These are phyloP conservation scores for Himalopsyche tibetana DNA, from an alignment of 2,888 invertebrate species.

Conservation along the genomic window DNA sequence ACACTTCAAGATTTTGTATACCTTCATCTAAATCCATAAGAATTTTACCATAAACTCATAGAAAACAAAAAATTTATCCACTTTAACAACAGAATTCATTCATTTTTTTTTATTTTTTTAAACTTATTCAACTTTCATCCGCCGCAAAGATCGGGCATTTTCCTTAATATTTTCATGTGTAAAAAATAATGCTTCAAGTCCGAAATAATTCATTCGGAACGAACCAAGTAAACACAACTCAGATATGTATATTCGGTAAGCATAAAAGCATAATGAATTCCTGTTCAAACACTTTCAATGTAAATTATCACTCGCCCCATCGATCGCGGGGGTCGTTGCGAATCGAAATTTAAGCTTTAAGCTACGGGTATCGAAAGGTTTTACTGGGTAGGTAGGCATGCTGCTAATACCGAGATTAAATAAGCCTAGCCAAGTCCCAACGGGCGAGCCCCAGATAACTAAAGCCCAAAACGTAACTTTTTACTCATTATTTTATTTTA, in stretches of 20 bases:
- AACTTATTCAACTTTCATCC: not conserved
- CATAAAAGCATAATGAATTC: conserved; percentile 62
- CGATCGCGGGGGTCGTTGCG: conserved; percentile 59
- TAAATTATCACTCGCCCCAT: conserved; percentile 65
- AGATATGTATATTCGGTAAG: conserved; percentile 45
- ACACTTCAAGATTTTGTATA: not conserved
- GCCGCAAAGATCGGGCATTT: not conserved
- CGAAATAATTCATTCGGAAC: conserved; percentile 59
- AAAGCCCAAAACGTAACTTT: conserved; percentile 21
- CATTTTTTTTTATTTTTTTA: not conserved
- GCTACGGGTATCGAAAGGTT: not conserved
- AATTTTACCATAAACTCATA: conserved; percentile 7
- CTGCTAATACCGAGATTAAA: conserved; percentile 21
- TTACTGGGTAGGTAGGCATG: not conserved
- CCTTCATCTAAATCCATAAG: not conserved
- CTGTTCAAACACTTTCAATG: conserved; percentile 66
- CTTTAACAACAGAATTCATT: not conserved
- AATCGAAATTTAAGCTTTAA: conserved; percentile 53
- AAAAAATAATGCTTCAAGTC: conserved; percentile 39
- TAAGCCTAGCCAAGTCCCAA: not conserved
- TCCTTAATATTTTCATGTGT: not conserved
- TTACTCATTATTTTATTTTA: conserved; percentile 13
- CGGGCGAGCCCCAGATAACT: conserved; percentile 4
- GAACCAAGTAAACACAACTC: conserved; percentile 58
- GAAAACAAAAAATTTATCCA: no score